Conservation (phyloP, 2,797 vertebrate genomes). For the Leptoclinus maculatus region DNA sequence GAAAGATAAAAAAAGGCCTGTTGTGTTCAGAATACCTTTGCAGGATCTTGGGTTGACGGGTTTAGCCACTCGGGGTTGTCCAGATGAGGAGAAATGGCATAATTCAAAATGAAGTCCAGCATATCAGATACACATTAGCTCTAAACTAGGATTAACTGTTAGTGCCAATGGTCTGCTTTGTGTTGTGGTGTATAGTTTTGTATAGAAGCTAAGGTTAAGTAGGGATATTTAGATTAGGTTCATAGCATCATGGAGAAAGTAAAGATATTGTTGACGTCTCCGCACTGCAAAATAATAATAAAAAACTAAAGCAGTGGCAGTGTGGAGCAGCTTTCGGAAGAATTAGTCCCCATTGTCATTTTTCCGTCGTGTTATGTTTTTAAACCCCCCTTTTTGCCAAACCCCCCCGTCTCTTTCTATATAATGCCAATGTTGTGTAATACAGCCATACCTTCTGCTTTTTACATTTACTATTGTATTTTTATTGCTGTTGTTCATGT, state of each 20-base stretch:
- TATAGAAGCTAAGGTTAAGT: constrained; percentile 66
- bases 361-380: constrained; percentile 55
- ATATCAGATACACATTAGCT: constrained; percentile 32
- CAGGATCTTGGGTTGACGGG: neutral
- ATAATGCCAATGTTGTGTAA: constrained; percentile 69
- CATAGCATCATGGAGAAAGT: constrained; percentile 41
- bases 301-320: constrained; percentile 37
- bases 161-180: constrained; percentile 49
- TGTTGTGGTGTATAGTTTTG: constrained; percentile 74
- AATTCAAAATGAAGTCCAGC: constrained; percentile 36
- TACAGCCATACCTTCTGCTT: constrained; percentile 59
- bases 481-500: constrained; percentile 73
- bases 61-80: neutral
- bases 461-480: constrained; percentile 76
- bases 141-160: constrained; percentile 46
- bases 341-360: constrained; percentile 22
- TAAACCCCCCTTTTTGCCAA: constrained; percentile 49
- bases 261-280: constrained; percentile 65
- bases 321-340: constrained; percentile 64
- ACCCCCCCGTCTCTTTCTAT: constrained; percentile 54
- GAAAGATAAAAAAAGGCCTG: neutral
- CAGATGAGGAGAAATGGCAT: constrained; percentile 3
- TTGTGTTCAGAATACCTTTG: neutral
- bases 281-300: constrained; percentile 50
- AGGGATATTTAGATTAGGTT: constrained; percentile 61